Conservation (phyloP, 2,113 vertebrate species). For the Planiliza haematocheilus region DNA sequence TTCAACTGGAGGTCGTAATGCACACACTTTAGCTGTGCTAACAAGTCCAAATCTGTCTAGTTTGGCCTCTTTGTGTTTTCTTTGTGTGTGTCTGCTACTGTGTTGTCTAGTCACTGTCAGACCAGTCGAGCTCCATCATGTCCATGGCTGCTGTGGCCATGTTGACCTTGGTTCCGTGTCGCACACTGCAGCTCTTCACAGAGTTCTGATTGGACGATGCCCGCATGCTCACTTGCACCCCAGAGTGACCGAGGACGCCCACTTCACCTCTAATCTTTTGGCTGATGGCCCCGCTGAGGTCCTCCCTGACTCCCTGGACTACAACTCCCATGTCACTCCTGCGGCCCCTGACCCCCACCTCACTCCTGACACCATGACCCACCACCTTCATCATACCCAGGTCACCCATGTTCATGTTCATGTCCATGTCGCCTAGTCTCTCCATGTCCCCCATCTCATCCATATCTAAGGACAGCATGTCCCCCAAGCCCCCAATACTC, state of each 20-base stretch:
- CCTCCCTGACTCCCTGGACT: constrained; percentile 70
- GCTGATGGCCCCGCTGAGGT: constrained; percentile 71
- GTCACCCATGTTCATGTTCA: constrained; percentile 71
- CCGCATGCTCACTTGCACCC: constrained; percentile 98
- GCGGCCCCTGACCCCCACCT: constrained; percentile 70
- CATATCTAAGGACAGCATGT: constrained; percentile 93
- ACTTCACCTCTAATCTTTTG: constrained; percentile 75
- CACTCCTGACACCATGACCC: constrained; percentile 69
- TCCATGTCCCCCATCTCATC: constrained; percentile 76
- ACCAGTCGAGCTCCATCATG: constrained; percentile 95
- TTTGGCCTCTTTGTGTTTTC: constrained; percentile 64
- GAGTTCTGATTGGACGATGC: constrained; percentile 94
- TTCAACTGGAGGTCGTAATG: constrained; percentile 41
- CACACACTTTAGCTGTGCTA: constrained; percentile 60
- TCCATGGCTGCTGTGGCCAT: constrained; percentile 88
- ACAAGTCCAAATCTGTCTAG: constrained; percentile 41
- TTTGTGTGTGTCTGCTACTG: constrained; percentile 10
- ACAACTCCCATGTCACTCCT: constrained; percentile 71
- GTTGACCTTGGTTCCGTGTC: constrained; percentile 95
- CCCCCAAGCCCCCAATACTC: constrained; percentile 90
- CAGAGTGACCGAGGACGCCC: constrained; percentile 89
- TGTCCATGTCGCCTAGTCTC: constrained; percentile 70
- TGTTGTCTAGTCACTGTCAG: constrained; percentile 87
- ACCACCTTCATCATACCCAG: constrained; percentile 68
- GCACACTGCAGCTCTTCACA: constrained; percentile 94